A percentile compares a stretch with the other conserved stretches of the same genome.
phyloP scores from a whole-genome alignment of 2,113 vertebrate species.

The Syrmaticus mikado region DNA sequence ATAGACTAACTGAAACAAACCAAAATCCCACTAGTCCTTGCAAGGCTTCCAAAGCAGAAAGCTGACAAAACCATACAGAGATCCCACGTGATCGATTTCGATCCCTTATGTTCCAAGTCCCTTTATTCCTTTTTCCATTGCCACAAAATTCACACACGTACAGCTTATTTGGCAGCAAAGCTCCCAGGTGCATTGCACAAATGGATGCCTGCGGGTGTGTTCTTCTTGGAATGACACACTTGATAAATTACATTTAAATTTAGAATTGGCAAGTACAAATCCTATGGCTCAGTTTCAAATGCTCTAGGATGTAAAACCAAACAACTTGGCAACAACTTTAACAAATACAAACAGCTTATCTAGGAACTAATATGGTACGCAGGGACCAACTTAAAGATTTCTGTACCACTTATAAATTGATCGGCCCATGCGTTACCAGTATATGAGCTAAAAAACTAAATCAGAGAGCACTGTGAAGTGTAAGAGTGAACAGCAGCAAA shows the following conservation, averaged over 20 bases:
- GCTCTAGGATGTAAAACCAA: constrained; percentile 7
- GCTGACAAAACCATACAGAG: not conserved
- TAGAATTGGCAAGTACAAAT: constrained; percentile 58
- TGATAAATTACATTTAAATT: constrained; percentile 50
- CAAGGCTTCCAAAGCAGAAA: constrained; percentile 4
- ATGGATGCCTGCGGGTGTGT: constrained; percentile 37
- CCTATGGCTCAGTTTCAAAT: constrained; percentile 43
- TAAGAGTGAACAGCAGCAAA: not conserved
- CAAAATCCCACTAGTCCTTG: not conserved
- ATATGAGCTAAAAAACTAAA: not conserved
- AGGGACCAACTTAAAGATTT: constrained; percentile 26
- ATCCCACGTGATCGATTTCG: not conserved
- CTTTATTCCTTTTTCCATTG: constrained; percentile 65
- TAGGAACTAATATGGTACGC: constrained; percentile 36
- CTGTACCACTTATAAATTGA: not conserved
- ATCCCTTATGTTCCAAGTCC: constrained; percentile 9
- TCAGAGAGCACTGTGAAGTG: not conserved
- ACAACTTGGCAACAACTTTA: constrained; percentile 48
- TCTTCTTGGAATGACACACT: constrained; percentile 26
- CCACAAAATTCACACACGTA: not conserved
- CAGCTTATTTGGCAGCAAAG: constrained; percentile 26
- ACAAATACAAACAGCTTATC: constrained; percentile 18
- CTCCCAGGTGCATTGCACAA: constrained; percentile 26
- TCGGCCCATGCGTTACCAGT: not conserved
- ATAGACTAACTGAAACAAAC: not conserved